Conservation (phyloP, 2,888 invertebrate species). For the Pogonocherus hispidulus region DNA sequence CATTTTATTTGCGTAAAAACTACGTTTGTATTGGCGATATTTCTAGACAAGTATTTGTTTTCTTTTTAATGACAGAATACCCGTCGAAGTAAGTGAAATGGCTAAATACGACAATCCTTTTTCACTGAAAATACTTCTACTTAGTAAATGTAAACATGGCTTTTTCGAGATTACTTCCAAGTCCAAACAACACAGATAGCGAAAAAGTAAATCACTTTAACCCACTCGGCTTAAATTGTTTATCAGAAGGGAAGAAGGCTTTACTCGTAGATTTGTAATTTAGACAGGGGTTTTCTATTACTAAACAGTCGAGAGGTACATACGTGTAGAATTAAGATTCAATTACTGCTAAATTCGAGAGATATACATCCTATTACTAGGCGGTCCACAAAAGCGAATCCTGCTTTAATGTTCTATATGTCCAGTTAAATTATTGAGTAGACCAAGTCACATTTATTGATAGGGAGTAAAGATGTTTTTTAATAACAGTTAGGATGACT, state of each 20-base stretch:
- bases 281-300: conserved; percentile 12
- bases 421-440: no score
- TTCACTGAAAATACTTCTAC: not conserved
- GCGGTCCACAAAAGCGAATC: no score
- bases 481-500: no score
- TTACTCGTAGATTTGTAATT: conserved; percentile 18
- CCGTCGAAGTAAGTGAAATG: no score
- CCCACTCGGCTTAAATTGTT: not conserved
- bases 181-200: not conserved
- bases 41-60: no score
- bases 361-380: no score
- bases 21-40: no score
- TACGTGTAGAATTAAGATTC: conserved; percentile 21
- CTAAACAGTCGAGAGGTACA: not conserved
- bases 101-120: not conserved
- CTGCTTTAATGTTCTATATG: no score
- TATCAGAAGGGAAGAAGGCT: not conserved
- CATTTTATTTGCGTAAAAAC: no score
- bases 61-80: no score
- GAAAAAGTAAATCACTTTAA: conserved; percentile 13
- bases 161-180: not conserved
- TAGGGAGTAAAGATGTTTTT: no score
- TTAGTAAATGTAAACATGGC: not conserved
- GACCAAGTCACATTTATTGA: no score
- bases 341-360: conserved; percentile 18